phyloP scores from a whole-genome alignment of 2,113 vertebrate species.

The Rallus limicola region DNA sequence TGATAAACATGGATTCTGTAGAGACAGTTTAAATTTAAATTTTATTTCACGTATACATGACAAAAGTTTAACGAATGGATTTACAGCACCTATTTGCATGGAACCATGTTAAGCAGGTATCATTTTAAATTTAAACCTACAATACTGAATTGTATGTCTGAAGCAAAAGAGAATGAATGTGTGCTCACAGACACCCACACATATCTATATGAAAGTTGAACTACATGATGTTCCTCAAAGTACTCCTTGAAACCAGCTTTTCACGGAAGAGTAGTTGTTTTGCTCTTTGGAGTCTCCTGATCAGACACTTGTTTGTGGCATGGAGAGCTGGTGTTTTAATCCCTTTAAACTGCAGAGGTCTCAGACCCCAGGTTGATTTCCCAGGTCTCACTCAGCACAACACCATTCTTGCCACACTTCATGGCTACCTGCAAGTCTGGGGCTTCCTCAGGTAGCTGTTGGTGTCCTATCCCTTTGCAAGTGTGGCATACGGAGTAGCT shows the following conservation, averaged over 20 bases:
- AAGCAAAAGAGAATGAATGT: not conserved
- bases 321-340: not conserved
- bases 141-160: not conserved
- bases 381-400: not conserved
- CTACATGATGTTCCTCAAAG: not conserved
- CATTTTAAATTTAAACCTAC: not conserved
- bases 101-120: not conserved
- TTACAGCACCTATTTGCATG: not conserved
- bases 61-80: slow-evolving; percentile 22
- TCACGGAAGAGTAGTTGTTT: not conserved
- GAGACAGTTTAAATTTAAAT: slow-evolving; percentile 21
- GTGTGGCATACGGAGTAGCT: not conserved
- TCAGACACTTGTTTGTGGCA: not conserved
- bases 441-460: not conserved
- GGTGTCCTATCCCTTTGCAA: not conserved
- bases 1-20: slow-evolving; percentile 25
- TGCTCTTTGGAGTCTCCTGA: not conserved
- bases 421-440: not conserved
- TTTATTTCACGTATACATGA: slow-evolving; percentile 3
- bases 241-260: not conserved
- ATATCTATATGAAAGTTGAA: not conserved
- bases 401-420: not conserved
- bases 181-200: not conserved
- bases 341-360: not conserved
- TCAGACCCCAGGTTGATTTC: not conserved